phyloP scores from a whole-genome alignment of 2,113 vertebrate genomes.

The Myanophis thanlyinensis region DNA sequence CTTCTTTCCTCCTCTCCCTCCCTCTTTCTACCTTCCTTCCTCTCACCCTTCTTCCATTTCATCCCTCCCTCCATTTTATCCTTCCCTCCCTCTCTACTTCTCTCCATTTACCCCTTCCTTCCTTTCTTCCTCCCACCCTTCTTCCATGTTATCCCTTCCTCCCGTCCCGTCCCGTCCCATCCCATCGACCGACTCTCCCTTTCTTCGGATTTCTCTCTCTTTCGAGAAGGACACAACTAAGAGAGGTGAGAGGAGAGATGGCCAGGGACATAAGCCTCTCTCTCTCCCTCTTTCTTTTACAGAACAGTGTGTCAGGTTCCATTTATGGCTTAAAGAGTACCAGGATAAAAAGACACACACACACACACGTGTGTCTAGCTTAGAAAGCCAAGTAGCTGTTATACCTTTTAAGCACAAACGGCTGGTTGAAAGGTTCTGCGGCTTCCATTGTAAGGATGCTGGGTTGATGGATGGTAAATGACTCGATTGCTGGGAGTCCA shows the following conservation, averaged over 20 bases:
- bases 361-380: neutral
- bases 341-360: no score
- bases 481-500: neutral
- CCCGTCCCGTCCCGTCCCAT: no score
- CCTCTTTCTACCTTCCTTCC: no score
- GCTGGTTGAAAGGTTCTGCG: conserved; percentile 16
- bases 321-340: neutral
- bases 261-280: neutral
- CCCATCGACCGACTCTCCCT: neutral
- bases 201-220: neutral
- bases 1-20: no score
- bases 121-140: no score
- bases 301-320: conserved; percentile 2
- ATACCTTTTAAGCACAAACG: neutral
- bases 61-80: no score
- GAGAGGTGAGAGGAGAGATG: neutral
- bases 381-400: conserved; percentile 11
- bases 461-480: conserved; percentile 2
- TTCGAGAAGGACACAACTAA: neutral
- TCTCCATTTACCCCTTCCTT: no score
- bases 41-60: no score
- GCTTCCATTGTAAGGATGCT: conserved; percentile 38
- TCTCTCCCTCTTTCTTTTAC: neutral
- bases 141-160: no score
- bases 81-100: no score